phyloP scores from a whole-genome alignment of 2,888 invertebrate species.

The Melanchra persicariae region DNA sequence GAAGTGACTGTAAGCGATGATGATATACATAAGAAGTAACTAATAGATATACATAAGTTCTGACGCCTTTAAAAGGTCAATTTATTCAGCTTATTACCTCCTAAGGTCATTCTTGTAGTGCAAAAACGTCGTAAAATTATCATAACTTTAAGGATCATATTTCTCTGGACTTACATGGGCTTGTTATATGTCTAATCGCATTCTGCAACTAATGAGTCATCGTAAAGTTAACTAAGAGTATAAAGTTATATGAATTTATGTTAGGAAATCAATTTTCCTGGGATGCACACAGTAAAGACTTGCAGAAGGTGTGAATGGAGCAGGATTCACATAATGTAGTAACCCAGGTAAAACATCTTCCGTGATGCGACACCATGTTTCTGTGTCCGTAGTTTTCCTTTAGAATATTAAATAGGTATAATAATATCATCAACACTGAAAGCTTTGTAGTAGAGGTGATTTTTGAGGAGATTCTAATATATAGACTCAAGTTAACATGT shows the following conservation, averaged over 20 bases:
- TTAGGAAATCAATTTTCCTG: constrained; percentile 17
- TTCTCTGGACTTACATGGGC: constrained; percentile 27
- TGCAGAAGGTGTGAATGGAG: constrained; percentile 21
- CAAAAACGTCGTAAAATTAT: constrained; percentile 29
- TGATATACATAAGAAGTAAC: background rate
- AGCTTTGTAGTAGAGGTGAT: background rate
- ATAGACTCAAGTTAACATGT: background rate
- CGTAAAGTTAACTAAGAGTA: constrained; percentile 23
- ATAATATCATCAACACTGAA: background rate
- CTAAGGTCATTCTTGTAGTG: constrained; percentile 20
- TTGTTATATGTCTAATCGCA: constrained; percentile 24
- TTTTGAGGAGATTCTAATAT: background rate
- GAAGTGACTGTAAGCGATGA: constrained; percentile 12
- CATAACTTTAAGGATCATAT: constrained; percentile 39
- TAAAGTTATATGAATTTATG: constrained; percentile 44
- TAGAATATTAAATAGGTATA: background rate
- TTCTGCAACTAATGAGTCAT: constrained; percentile 47
- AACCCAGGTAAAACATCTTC: background rate
- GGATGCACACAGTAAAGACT: background rate
- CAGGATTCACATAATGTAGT: background rate
- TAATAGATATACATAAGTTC: background rate
- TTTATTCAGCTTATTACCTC: constrained; percentile 17
- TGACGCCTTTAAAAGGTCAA: constrained; percentile 42
- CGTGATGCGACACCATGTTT: background rate
- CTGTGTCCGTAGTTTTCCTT: background rate